Evolutionary conservation across 2,113 vertebrate species (phyloP).

Genomic region (Dasypus novemcinctus): DNA sequence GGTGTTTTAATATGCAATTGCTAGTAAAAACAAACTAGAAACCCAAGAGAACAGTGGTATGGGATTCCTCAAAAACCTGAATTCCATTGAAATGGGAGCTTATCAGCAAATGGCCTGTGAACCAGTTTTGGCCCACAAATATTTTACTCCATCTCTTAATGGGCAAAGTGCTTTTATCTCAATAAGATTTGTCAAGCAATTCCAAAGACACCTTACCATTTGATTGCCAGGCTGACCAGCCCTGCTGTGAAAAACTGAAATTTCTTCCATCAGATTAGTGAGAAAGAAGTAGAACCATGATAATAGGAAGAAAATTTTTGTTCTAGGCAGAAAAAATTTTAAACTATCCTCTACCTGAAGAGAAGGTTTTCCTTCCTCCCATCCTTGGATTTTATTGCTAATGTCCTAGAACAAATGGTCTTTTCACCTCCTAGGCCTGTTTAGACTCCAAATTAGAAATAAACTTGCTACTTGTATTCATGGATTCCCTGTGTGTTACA

Average conservation of each 20-base stretch:
- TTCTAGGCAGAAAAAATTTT: constrained; percentile 70
- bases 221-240: constrained; percentile 74
- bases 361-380: constrained; percentile 68
- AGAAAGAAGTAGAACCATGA: constrained; percentile 69
- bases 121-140: constrained; percentile 45
- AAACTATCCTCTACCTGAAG: constrained; percentile 59
- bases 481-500: neutral
- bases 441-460: constrained; percentile 54
- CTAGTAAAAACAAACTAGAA: constrained; percentile 61
- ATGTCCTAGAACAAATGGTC: neutral
- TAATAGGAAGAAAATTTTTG: constrained; percentile 74
- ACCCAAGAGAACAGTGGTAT: neutral
- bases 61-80: constrained; percentile 36
- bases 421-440: neutral
- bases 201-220: constrained; percentile 70
- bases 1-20: constrained; percentile 59
- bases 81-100: constrained; percentile 42
- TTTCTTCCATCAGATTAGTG: constrained; percentile 72
- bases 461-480: neutral
- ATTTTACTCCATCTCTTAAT: constrained; percentile 67
- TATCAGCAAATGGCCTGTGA: constrained; percentile 22
- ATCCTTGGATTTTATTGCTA: constrained; percentile 45
- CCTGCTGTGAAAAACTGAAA: constrained; percentile 78
- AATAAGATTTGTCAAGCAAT: constrained; percentile 67
- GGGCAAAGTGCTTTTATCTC: constrained; percentile 74